Evolutionary conservation across 2,113 vertebrate species (phyloP).

Genomic region (Coryphaenoides rupestris): DNA sequence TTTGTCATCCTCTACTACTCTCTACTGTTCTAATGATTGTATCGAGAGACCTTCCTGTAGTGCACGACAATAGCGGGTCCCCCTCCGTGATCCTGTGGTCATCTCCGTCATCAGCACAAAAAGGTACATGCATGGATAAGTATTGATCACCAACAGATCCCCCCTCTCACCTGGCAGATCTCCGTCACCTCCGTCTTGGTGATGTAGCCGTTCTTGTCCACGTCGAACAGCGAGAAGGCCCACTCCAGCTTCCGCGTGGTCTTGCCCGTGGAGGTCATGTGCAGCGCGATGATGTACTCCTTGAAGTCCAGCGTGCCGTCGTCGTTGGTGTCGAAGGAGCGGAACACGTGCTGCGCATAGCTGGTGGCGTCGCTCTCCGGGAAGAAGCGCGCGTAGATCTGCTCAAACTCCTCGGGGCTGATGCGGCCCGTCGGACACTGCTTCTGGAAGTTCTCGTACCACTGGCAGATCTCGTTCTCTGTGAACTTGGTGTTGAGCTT

Average conservation of each 20-base stretch:
- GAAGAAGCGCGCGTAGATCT: constrained; percentile 89
- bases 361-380: constrained; percentile 84
- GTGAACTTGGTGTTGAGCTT: constrained; percentile 83
- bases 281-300: constrained; percentile 92
- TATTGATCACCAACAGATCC: too few relatives aligned
- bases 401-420: constrained; percentile 79
- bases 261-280: constrained; percentile 84
- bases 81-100: not conserved
- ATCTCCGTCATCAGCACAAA: not conserved
- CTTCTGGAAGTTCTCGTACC: constrained; percentile 88
- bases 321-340: constrained; percentile 90
- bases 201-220: constrained; percentile 89
- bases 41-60: too few relatives aligned
- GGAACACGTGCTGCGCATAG: constrained; percentile 90
- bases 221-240: constrained; percentile 92
- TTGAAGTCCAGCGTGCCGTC: constrained; percentile 90
- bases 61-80: too few relatives aligned
- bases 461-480: constrained; percentile 80
- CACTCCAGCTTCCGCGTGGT: constrained; percentile 87
- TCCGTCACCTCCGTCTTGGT: constrained; percentile 87
- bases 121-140: too few relatives aligned
- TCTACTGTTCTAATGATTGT: too few relatives aligned
- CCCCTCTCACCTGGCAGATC: constrained; percentile 80
- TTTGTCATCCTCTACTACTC: too few relatives aligned
- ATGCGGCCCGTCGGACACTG: constrained; percentile 88